Percentiles rank a stretch among this genome's conserved stretches.
phyloP scores from a whole-genome alignment of 2,888 invertebrate genomes.

The Tanypteryx hageni region DNA sequence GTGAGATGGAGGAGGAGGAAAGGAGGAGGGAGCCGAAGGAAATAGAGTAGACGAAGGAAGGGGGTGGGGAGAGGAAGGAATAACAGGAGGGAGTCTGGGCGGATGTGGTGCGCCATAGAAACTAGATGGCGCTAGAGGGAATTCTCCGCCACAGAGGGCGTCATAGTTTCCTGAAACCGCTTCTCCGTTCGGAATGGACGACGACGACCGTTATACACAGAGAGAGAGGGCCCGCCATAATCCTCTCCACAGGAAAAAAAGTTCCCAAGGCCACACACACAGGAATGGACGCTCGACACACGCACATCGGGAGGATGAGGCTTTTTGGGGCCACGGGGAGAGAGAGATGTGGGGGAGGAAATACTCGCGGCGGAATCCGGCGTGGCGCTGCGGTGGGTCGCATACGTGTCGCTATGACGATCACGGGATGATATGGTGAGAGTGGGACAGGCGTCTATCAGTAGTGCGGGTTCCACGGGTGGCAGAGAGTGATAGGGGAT shows the following conservation, averaged over 20 bases:
- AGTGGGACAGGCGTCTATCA: not conserved
- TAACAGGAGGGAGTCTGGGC: not conserved
- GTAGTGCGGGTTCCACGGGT: too few species aligned
- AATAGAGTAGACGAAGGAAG: too few species aligned
- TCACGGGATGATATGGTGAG: not conserved
- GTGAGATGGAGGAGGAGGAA: too few species aligned
- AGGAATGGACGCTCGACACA: not conserved
- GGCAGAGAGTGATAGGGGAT: too few species aligned
- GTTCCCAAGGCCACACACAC: constrained; percentile 20
- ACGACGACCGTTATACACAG: not conserved
- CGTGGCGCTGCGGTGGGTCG: not conserved
- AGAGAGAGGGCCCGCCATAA: constrained; percentile 15
- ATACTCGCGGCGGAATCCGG: not conserved
- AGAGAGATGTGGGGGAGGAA: not conserved
- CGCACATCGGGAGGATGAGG: not conserved
- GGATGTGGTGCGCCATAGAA: not conserved
- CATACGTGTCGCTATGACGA: constrained; percentile 4
- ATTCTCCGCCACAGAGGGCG: not conserved
- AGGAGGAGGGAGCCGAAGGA: too few species aligned
- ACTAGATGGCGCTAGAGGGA: too few species aligned
- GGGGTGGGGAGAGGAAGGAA: not conserved
- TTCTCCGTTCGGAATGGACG: not conserved
- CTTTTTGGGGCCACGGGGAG: constrained; percentile 3
- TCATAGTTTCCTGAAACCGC: constrained; percentile 24
- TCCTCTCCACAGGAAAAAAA: not conserved